phyloP scores from a whole-genome alignment of 2,888 invertebrate species.

The Drosophila emarginata region DNA sequence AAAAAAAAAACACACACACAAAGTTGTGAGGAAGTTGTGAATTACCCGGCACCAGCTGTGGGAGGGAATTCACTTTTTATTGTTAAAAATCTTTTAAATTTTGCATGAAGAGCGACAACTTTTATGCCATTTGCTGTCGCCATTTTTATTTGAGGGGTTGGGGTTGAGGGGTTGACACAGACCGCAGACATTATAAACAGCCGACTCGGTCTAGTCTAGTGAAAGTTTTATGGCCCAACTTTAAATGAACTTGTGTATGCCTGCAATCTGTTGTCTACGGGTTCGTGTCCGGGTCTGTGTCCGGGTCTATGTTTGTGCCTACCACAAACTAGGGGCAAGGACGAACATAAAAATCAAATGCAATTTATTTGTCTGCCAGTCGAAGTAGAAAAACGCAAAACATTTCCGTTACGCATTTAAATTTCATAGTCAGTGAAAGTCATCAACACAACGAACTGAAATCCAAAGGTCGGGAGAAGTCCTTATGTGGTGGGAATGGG shows the following conservation, averaged over 20 bases:
- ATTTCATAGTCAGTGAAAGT: slow-evolving; percentile 79
- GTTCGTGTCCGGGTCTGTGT: too few species aligned
- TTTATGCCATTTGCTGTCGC: slow-evolving; percentile 43
- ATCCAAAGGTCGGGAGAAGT: background rate
- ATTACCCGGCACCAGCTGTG: slow-evolving; percentile 67
- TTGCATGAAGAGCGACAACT: slow-evolving; percentile 39
- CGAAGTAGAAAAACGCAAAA: slow-evolving; percentile 33
- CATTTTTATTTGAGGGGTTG: slow-evolving; percentile 32
- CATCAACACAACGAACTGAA: slow-evolving; percentile 67
- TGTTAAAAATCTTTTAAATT: slow-evolving; percentile 68
- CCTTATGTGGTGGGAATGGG: too few species aligned
- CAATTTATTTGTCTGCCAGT: slow-evolving; percentile 71
- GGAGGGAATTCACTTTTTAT: too few species aligned
- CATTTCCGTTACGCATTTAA: slow-evolving; percentile 79
- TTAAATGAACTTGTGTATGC: slow-evolving; percentile 63
- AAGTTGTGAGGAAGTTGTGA: slow-evolving; percentile 46
- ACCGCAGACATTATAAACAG: slow-evolving; percentile 80
- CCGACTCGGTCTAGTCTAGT: slow-evolving; percentile 39
- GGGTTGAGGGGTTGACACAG: slow-evolving; percentile 49
- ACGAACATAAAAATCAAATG: slow-evolving; percentile 68
- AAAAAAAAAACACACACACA: slow-evolving; percentile 17
- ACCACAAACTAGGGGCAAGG: slow-evolving; percentile 74
- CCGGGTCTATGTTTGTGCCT: slow-evolving; percentile 39
- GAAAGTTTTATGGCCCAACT: slow-evolving; percentile 72
- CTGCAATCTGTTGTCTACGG: slow-evolving; percentile 9